Evolutionary conservation across 2,888 invertebrate species (phyloP).

Genomic region (Tipula helvola): DNA sequence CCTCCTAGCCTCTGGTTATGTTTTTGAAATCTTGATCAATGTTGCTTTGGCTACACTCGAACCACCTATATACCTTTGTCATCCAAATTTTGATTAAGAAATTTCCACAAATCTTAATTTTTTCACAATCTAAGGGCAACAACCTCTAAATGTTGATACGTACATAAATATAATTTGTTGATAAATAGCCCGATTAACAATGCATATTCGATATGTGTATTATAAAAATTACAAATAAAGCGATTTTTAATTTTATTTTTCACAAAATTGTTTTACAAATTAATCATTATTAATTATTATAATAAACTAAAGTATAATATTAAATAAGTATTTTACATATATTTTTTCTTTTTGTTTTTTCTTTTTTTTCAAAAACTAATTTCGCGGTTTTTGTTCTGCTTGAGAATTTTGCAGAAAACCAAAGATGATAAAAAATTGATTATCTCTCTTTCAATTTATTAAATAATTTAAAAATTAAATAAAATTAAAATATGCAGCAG

Average conservation of each 20-base stretch:
- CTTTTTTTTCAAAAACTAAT: conserved; percentile 26
- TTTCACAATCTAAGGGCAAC: no score
- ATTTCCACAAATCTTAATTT: no score
- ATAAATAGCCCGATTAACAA: neutral
- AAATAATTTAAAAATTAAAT: neutral
- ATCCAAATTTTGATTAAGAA: no score
- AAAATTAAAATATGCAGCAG: neutral
- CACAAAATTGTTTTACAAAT: conserved; percentile 10
- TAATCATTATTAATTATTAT: neutral
- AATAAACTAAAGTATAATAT: conserved; percentile 14
- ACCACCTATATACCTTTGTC: no score
- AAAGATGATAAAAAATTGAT: neutral
- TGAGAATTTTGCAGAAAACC: conserved; percentile 32
- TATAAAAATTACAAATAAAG: neutral
- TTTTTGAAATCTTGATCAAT: no score
- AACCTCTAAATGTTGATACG: neutral
- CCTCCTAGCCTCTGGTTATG: no score
- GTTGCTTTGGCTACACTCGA: no score
- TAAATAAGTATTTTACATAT: conserved; percentile 5
- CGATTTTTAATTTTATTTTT: neutral
- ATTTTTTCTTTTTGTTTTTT: conserved; percentile 5
- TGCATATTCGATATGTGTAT: neutral
- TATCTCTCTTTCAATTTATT: neutral
- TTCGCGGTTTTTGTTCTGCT: conserved; percentile 36
- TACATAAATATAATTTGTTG: neutral